Percentiles rank a stretch among this genome's conserved stretches.
phyloP scores from a whole-genome alignment of 2,113 vertebrate species.

The Bolborhynchus lineola region DNA sequence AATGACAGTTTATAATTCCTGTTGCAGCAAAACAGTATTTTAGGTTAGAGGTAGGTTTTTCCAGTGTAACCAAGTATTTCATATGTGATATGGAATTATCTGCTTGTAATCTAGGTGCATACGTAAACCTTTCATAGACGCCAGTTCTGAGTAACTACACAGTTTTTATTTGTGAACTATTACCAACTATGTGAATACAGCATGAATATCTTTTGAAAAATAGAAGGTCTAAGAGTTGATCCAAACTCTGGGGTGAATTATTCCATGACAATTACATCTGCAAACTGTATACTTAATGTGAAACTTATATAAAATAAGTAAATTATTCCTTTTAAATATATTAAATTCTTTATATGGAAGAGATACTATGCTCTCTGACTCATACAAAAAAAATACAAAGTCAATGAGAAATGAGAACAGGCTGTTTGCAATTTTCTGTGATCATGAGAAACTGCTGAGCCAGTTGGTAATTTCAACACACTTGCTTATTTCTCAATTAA shows the following conservation, averaged over 20 bases:
- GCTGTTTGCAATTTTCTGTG: conserved; percentile 35
- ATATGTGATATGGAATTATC: not conserved
- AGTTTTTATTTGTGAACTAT: not conserved
- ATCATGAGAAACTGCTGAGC: conserved; percentile 46
- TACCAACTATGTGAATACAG: not conserved
- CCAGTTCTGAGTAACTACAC: not conserved
- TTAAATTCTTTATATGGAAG: conserved; percentile 32
- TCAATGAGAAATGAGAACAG: conserved; percentile 29
- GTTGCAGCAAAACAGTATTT: not conserved
- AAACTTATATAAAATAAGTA: conserved; percentile 51
- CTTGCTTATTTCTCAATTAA: conserved; percentile 59
- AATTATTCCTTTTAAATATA: conserved; percentile 50
- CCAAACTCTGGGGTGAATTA: conserved; percentile 30
- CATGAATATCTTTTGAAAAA: conserved; percentile 9
- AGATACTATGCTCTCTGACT: conserved; percentile 17
- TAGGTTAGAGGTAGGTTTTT: not conserved
- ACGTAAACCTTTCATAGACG: not conserved
- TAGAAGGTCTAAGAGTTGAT: not conserved
- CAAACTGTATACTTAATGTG: conserved; percentile 16
- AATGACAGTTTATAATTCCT: not conserved
- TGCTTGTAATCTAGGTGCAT: not conserved
- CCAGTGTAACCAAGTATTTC: not conserved
- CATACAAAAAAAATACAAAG: not conserved
- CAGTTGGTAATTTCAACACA: conserved; percentile 34
- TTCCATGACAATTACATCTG: conserved; percentile 53